Base-by-base conservation (phyloP, 2,113 vertebrate species). In the Cricetomys ansorgei region DNA sequence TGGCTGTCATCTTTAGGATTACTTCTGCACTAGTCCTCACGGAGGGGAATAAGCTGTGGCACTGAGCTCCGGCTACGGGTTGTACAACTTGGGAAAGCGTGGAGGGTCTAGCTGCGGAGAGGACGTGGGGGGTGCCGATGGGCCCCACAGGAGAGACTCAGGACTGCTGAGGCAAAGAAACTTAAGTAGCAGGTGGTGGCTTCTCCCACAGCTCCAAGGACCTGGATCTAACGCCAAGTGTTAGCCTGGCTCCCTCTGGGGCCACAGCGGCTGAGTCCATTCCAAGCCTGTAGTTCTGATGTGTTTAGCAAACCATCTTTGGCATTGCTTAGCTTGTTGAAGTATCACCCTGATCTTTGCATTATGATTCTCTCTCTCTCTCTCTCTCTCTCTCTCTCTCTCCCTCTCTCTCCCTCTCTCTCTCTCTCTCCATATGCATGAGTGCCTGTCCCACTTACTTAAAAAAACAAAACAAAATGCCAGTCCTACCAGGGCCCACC, bases 1-100 rank as follows among this genome's bases (percentile, higher is more conserved):
- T 48, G 65, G 45, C 37, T 4, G 12, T 48, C 19, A 6, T 31
- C 40, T 16, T 19, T 25, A 27, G 48, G 40, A 25, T 37, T 6
- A 15, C 57, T 5, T 50, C n/a, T 19, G 3, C 70, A 29, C 21
- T 59, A 59, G 2, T 19, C 75, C 45, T 72, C 17, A 5, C 3
- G 4, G 27, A 10, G 53, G n/a, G 12, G 8, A 10, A 11, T 9
- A 9, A 43, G 0, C 48, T 0, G 0, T 40, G 3, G 6, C 7
- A 3, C 0, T 0, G 57, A 17, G 31, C 4, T 5, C 40, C 67
- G 0, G 37, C 13, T 17, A 0, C 1, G 0, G 21, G 25, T 11
- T 12, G 16, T 0, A 10, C 19, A 17, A 62, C 10, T 13, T 45
- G 21, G 0, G 4, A 12, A 4, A 31, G 6, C n/a, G 25, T 16